These are phyloP conservation scores for Lepus oiostolus DNA, from an alignment of 2,797 vertebrate species.

Conservation along the genomic window DNA sequence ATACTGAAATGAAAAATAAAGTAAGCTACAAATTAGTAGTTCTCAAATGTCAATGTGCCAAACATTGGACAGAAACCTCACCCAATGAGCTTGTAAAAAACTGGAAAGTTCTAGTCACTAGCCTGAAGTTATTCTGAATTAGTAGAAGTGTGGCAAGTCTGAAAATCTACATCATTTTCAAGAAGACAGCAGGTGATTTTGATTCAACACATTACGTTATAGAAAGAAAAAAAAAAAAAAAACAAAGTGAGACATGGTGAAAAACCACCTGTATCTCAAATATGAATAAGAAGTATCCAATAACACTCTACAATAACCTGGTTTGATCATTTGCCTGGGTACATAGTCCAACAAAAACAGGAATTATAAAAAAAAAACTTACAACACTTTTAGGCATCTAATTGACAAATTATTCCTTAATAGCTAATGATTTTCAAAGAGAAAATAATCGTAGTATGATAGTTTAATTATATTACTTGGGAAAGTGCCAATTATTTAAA, in stretches of 20 bases:
- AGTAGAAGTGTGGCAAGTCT: not conserved
- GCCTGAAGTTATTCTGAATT: not conserved
- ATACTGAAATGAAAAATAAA: not conserved
- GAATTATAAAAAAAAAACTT: not conserved
- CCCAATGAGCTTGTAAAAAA: not conserved
- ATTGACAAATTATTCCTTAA: not conserved
- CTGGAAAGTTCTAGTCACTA: not conserved
- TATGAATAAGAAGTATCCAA: not conserved
- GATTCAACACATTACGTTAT: not conserved
- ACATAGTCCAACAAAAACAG: not conserved
- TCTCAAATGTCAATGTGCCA: not conserved
- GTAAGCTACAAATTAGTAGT: not conserved
- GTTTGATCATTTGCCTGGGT: not conserved
- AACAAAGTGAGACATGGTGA: not conserved
- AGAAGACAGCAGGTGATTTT: not conserved
- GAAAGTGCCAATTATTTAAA: constrained; percentile 38
- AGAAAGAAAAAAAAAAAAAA: not conserved
- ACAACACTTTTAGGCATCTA: not conserved
- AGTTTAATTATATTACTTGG: not conserved
- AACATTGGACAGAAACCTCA: not conserved
- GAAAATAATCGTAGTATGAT: not conserved
- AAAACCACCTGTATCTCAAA: not conserved
- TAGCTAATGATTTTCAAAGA: constrained; percentile 44
- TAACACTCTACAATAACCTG: not conserved
- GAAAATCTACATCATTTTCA: not conserved